These are phyloP conservation scores for Atopsyche davidsoni DNA, from an alignment of 1,140 invertebrate species.

Conservation along the genomic window DNA sequence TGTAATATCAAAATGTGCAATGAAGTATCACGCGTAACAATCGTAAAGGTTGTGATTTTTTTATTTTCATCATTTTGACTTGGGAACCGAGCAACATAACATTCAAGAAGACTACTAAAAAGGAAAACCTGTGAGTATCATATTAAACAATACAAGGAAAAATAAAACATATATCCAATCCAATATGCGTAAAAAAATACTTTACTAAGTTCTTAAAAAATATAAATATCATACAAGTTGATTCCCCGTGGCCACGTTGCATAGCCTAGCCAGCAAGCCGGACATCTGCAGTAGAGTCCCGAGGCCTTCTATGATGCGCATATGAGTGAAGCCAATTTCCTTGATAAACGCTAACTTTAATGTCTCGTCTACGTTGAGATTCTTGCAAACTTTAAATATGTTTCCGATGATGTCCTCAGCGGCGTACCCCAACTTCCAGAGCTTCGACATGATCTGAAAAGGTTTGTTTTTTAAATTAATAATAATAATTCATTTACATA, in stretches of 20 bases:
- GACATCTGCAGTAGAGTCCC: conserved; percentile 85
- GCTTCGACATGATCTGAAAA: conserved; percentile 68
- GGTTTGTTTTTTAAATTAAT: too few species aligned
- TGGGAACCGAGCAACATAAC: too few species aligned
- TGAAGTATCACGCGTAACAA: too few species aligned
- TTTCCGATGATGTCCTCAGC: conserved; percentile 94
- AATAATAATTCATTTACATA: too few species aligned
- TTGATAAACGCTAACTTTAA: conserved; percentile 85
- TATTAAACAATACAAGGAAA: neutral
- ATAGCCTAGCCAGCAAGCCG: conserved; percentile 78
- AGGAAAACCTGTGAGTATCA: too few species aligned
- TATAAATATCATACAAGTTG: too few species aligned
- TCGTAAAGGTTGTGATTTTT: too few species aligned
- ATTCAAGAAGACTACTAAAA: too few species aligned
- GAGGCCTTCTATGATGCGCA: conserved; percentile 85
- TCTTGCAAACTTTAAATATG: conserved; percentile 91
- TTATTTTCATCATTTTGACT: too few species aligned
- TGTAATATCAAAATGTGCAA: too few species aligned
- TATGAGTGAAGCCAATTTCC: conserved; percentile 89
- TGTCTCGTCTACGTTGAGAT: conserved; percentile 71
- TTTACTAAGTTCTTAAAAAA: too few species aligned
- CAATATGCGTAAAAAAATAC: too few species aligned
- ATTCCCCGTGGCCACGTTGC: conserved; percentile 41
- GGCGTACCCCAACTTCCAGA: conserved; percentile 92
- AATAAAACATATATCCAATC: neutral